These are phyloP conservation scores for Mobula birostris DNA, from an alignment of 2,113 vertebrate species.

Conservation along the genomic window DNA sequence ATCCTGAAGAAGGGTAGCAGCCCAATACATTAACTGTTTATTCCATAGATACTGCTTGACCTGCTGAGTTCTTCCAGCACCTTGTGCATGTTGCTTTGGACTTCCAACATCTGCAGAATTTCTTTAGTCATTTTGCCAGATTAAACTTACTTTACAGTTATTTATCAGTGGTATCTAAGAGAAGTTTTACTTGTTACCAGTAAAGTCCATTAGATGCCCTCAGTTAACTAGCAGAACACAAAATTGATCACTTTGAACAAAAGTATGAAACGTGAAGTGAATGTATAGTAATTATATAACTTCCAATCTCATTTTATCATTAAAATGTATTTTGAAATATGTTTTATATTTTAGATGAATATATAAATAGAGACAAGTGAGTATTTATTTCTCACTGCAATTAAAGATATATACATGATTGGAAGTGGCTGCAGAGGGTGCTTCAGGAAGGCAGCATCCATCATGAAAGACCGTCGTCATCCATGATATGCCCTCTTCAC, in stretches of 20 bases:
- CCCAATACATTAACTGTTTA: too few species aligned
- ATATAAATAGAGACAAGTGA: too few species aligned
- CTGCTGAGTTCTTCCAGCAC: too few species aligned
- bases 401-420: background rate
- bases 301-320: background rate
- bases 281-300: background rate
- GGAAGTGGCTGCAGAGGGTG: too few species aligned
- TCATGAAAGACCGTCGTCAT: too few species aligned
- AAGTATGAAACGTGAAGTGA: background rate
- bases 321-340: background rate
- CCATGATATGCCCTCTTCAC: too few species aligned
- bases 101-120: too few species aligned
- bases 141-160: background rate
- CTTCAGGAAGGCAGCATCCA: too few species aligned
- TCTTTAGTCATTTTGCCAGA: too few species aligned
- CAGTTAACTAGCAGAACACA: background rate
- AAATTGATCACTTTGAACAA: background rate
- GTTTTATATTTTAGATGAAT: background rate
- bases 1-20: too few species aligned
- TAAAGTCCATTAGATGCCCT: background rate
- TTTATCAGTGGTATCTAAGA: background rate
- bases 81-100: too few species aligned
- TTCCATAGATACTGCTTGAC: too few species aligned
- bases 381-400: background rate
- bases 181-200: background rate